Evolutionary conservation across 2,113 vertebrate species (phyloP).

Genomic region (Tragelaphus buxtoni): DNA sequence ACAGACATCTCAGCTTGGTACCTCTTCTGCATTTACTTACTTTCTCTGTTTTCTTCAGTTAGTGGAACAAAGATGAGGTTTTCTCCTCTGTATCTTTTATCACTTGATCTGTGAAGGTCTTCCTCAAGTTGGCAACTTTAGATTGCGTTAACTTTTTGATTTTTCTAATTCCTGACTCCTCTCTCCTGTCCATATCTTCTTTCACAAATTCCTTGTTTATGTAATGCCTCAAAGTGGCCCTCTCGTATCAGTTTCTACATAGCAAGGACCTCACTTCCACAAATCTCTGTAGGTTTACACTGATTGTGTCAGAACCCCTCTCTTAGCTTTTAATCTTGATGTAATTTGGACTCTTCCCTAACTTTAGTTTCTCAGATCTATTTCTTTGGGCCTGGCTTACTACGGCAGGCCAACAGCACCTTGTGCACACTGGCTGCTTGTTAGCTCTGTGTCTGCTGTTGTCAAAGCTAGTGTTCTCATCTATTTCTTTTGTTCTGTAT

Average conservation of each 20-base stretch:
- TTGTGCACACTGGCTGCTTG: not conserved
- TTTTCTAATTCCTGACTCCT: not conserved
- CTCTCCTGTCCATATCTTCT: not conserved
- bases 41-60: not conserved
- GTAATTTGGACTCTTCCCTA: not conserved
- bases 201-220: not conserved
- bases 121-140: not conserved
- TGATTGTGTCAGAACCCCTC: not conserved
- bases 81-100: not conserved
- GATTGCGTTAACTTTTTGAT: not conserved
- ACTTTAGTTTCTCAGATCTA: not conserved
- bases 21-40: not conserved
- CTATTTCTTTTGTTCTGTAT: not conserved
- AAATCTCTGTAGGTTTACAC: not conserved
- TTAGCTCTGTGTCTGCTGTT: not conserved
- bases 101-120: not conserved
- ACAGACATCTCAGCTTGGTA: not conserved
- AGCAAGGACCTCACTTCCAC: not conserved
- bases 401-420: not conserved
- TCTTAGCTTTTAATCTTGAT: slow-evolving; percentile 6
- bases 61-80: not conserved
- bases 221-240: not conserved
- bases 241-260: not conserved
- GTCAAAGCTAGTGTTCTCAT: slow-evolving; percentile 22
- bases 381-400: slow-evolving; percentile 26